Evolutionary conservation across 2,888 invertebrate genomes (phyloP).

Genomic region (Caenorhabditis auriculariae): DNA sequence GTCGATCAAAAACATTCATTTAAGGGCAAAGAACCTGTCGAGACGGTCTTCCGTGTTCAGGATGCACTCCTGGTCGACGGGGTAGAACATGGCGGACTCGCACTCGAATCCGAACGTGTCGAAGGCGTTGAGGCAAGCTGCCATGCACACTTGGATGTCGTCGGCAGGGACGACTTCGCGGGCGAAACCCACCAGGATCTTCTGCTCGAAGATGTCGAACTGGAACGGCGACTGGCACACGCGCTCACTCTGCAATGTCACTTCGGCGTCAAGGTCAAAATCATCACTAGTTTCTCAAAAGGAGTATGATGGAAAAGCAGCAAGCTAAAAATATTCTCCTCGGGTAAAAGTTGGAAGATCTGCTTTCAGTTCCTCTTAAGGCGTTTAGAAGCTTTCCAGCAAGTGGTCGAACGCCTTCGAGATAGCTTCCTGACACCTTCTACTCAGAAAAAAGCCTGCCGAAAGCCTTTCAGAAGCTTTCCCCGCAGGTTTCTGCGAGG

Average conservation of each 20-base stretch:
- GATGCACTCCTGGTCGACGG: constrained; percentile 62
- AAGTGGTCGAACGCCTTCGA: too few species aligned
- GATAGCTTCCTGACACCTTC: too few species aligned
- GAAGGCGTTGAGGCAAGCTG: constrained; percentile 60
- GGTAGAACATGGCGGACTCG: constrained; percentile 63
- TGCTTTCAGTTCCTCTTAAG: constrained; percentile 1
- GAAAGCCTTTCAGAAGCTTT: too few species aligned
- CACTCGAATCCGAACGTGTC: constrained; percentile 63
- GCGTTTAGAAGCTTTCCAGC: too few species aligned
- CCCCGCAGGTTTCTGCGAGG: too few species aligned
- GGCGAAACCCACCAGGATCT: constrained; percentile 63
- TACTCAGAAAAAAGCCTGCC: too few species aligned
- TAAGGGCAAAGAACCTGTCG: constrained; percentile 29
- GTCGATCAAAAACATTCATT: constrained; percentile 1
- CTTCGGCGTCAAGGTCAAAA: too few species aligned
- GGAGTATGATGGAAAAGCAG: too few species aligned
- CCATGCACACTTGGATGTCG: constrained; percentile 55
- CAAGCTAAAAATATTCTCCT: too few species aligned
- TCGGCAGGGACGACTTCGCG: constrained; percentile 61
- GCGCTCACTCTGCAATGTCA: constrained; percentile 49
- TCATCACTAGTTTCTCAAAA: too few species aligned
- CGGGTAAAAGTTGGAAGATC: too few species aligned
- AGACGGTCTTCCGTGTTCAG: constrained; percentile 63
- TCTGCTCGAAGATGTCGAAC: constrained; percentile 61
- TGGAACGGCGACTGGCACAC: constrained; percentile 63